Evolutionary conservation across 1,140 invertebrate genomes (phyloP).

Genomic region (Halyomorpha halys): DNA sequence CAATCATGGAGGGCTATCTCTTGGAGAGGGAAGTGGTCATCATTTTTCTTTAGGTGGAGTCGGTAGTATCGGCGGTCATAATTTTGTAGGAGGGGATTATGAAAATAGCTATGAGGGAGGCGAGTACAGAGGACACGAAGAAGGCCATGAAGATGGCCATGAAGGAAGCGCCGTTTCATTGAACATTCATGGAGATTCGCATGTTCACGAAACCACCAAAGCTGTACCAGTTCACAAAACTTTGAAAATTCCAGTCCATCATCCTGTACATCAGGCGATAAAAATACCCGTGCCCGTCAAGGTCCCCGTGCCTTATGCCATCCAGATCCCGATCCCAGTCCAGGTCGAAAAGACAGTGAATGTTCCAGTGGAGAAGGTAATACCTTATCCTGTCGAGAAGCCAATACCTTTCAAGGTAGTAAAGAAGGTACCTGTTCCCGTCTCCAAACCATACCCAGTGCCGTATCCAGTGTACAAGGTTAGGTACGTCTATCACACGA

Average conservation of each 20-base stretch:
- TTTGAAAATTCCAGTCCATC: slow-evolving; percentile 25
- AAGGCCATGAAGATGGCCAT: background rate
- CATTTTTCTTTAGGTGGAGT: too few species aligned
- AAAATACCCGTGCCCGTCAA: slow-evolving; percentile 30
- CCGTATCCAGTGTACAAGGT: slow-evolving; percentile 32
- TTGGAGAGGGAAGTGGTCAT: too few species aligned
- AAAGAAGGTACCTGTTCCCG: slow-evolving; percentile 31
- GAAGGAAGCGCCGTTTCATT: slow-evolving; percentile 7
- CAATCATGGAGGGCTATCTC: too few species aligned
- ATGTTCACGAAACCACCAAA: background rate
- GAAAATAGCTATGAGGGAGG: background rate
- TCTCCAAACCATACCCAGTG: slow-evolving; percentile 30
- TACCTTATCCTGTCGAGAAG: slow-evolving; percentile 31
- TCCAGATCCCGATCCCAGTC: slow-evolving; percentile 27
- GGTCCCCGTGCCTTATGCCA: slow-evolving; percentile 26
- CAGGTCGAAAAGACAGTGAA: slow-evolving; percentile 29
- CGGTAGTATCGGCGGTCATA: too few species aligned
- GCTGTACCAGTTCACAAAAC: slow-evolving; percentile 26
- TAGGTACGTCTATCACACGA: slow-evolving; percentile 30
- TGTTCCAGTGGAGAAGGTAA: slow-evolving; percentile 31
- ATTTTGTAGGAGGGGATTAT: background rate
- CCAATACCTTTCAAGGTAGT: slow-evolving; percentile 31
- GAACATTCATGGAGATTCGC: background rate
- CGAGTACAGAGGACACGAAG: background rate
- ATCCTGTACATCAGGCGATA: slow-evolving; percentile 25